Evolutionary conservation across 1,140 invertebrate genomes (phyloP), one percentile per base, ranked within the genome.

Genomic region (Stegodyphus dumicola): DNA sequence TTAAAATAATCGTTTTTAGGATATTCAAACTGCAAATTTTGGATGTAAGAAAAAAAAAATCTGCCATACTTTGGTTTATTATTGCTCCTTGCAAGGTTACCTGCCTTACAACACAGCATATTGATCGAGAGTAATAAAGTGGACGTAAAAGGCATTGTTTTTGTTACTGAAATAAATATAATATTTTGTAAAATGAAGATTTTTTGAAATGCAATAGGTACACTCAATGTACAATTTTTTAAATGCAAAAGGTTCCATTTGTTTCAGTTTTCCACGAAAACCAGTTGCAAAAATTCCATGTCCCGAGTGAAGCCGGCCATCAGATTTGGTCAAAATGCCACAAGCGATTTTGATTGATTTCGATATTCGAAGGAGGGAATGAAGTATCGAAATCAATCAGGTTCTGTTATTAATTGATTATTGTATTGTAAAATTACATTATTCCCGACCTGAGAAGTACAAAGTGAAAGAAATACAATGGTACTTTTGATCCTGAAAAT

Each of bases 401-500:
- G 1, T 15, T 60, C 56, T 60, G 9, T 9, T 2, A 60, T 60
- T 15, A 60, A 60, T 60, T 60, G 15, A 60, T 15, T 60, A 60
- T 60, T 5, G 15, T 60, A 60, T 60, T 60, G 56, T 9, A 60
- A 60, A 9, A 15, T 60, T 10, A 15, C 15, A 60, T 10, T 60
- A 15, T 60, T 60, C 56, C 56, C 56, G 56, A 80, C 78, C 78
- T 80, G 78, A 73, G 66, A 78, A 52, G 51, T 69, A 53, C 17
- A n/a, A 49, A 49, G 56, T 60, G 15, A 10, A 60, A 60, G 48
- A 70, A 71, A 71, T 71, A 33, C 51, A 73, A 73, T 69, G 64
- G 56, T 60, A 9, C 67, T 73, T 80, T 80, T 73, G 78, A 80
- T 80, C 78, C 71, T 81, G 53, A 83, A 15, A 66, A 77, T 65